Percentiles rank a stretch among this genome's conserved stretches.
Evolutionary conservation across 92 coral and sea anemone genomes (phyloP).

Genomic region (Epizoanthus ramosus): DNA sequence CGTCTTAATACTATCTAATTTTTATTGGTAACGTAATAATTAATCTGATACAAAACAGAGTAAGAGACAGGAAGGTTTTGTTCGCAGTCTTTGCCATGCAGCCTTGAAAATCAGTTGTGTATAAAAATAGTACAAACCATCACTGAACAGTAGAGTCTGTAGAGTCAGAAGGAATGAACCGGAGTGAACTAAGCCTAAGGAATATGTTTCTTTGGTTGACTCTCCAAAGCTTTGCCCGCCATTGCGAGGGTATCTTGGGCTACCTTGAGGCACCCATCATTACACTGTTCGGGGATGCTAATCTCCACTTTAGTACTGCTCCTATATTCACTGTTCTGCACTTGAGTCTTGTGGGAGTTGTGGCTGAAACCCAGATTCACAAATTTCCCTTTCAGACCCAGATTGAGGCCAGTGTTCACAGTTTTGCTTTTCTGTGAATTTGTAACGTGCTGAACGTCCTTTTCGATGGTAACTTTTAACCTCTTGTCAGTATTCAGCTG

Average conservation of each 20-base stretch:
- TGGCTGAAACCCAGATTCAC: conserved; percentile 4
- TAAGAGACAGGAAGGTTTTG: too few relatives aligned
- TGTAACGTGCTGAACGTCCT: neutral
- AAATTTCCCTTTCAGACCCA: neutral
- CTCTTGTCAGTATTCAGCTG: conserved; percentile 13
- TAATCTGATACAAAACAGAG: too few relatives aligned
- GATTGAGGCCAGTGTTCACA: neutral
- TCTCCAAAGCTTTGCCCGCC: conserved; percentile 8
- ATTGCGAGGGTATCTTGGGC: neutral
- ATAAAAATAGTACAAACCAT: too few relatives aligned
- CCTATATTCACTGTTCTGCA: neutral
- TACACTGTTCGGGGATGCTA: conserved; percentile 6
- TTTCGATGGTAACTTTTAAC: conserved; percentile 7
- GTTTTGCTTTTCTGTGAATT: conserved; percentile 13
- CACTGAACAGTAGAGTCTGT: too few relatives aligned
- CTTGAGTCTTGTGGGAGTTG: conserved; percentile 15
- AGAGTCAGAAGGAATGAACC: too few relatives aligned
- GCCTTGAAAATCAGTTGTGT: too few relatives aligned
- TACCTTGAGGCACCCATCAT: neutral
- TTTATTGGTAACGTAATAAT: too few relatives aligned
- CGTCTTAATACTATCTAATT: too few relatives aligned
- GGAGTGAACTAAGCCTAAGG: neutral
- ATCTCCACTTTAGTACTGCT: neutral
- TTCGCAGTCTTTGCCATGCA: too few relatives aligned
- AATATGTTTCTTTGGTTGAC: neutral